Evolutionary conservation across 2,113 vertebrate genomes (phyloP).

Genomic region (Sprattus sprattus): DNA sequence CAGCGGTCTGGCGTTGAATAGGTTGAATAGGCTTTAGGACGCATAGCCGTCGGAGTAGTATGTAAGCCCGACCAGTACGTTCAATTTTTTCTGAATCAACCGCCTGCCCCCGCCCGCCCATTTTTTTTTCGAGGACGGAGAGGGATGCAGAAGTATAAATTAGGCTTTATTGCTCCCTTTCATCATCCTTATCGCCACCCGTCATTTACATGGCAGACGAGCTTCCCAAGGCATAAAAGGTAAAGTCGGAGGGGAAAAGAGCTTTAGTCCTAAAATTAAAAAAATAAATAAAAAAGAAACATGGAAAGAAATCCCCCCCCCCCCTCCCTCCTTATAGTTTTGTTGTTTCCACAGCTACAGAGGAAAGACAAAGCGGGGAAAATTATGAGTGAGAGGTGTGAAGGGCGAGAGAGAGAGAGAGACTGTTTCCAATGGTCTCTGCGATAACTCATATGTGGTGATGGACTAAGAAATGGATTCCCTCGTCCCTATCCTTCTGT

Average conservation of each 20-base stretch:
- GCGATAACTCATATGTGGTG: not conserved
- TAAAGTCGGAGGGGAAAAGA: conserved; percentile 42
- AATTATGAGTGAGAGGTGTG: not conserved
- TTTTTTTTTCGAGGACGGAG: no score
- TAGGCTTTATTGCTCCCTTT: conserved; percentile 62
- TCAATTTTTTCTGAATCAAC: no score
- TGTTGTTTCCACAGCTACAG: conserved; percentile 50
- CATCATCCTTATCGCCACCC: conserved; percentile 62
- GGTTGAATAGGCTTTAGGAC: no score
- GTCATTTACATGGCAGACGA: conserved; percentile 61
- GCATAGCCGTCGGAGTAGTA: no score
- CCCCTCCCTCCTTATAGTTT: conserved; percentile 44
- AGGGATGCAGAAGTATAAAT: no score
- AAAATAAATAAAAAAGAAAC: not conserved
- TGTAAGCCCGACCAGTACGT: no score
- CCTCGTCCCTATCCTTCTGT: no score
- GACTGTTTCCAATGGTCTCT: conserved; percentile 26
- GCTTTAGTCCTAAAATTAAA: conserved; percentile 45
- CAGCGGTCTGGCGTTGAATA: no score
- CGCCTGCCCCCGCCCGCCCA: no score
- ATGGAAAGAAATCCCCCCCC: conserved; percentile 34
- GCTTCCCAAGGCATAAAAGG: conserved; percentile 57
- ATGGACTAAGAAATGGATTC: not conserved
- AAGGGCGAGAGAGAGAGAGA: conserved; percentile 40
- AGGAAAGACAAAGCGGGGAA: conserved; percentile 50